Conservation (phyloP, 2,113 vertebrate species). For the Bubalus kerabau region DNA sequence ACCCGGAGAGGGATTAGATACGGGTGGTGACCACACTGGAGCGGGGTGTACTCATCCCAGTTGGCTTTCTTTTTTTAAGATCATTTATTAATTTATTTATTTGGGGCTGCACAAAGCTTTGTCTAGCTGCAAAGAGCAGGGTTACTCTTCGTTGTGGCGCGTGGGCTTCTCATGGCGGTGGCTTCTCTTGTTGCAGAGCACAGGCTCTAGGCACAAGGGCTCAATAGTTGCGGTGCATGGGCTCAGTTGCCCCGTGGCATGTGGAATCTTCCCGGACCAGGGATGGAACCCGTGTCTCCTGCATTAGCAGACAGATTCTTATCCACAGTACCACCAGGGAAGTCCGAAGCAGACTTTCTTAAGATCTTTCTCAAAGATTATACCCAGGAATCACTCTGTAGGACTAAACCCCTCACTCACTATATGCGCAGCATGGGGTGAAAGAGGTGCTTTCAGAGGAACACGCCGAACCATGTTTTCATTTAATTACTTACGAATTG, state of each 20-base stretch:
- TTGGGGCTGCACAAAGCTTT: not conserved
- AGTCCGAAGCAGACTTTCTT: not conserved
- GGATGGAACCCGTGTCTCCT: not conserved
- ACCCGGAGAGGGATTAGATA: not conserved
- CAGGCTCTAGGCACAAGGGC: not conserved
- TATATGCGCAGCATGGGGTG: not conserved
- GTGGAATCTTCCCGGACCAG: not conserved
- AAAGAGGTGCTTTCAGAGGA: not conserved
- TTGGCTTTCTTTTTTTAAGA: not conserved
- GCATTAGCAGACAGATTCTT: not conserved
- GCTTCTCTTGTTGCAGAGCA: not conserved
- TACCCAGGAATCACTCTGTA: not conserved
- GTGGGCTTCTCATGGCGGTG: fast-evolving
- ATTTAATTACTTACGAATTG: not conserved
- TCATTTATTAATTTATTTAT: not conserved
- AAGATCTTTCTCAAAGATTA: not conserved
- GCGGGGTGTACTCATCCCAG: not conserved
- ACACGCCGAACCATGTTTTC: not conserved
- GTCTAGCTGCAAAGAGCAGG: not conserved
- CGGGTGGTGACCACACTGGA: fast-evolving
- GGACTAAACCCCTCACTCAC: not conserved
- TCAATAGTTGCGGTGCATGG: fast-evolving
- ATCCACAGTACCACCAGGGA: not conserved
- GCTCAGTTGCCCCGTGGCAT: not conserved
- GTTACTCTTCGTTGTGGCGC: fast-evolving